These are phyloP conservation scores for Linepithema humile DNA, from an alignment of 1,140 invertebrate species.

Conservation along the genomic window DNA sequence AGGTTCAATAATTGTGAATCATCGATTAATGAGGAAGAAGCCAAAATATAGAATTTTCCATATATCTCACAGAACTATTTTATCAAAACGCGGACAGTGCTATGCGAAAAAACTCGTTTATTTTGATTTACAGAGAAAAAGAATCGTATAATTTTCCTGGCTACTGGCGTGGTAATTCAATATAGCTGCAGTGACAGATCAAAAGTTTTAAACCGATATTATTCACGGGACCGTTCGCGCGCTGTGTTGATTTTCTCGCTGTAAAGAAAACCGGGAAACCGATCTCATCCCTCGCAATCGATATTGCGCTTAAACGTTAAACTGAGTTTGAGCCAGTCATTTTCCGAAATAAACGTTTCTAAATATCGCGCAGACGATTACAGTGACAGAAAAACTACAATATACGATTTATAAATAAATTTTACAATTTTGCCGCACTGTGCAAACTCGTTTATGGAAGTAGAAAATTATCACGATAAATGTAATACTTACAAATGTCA, in stretches of 20 bases:
- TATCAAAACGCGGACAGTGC: background rate
- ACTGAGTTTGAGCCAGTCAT: background rate
- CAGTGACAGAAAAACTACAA: background rate
- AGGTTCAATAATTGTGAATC: background rate
- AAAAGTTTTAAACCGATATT: constrained; percentile 2
- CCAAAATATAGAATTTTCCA: background rate
- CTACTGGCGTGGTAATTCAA: too few species aligned
- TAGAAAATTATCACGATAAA: background rate
- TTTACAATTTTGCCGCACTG: background rate
- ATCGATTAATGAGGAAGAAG: background rate
- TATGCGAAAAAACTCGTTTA: background rate
- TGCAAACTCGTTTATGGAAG: background rate
- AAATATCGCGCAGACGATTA: background rate
- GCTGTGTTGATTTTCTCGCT: background rate
- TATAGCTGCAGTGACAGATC: background rate
- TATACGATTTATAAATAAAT: background rate
- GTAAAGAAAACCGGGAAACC: background rate
- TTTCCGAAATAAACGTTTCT: background rate
- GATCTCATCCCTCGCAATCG: background rate
- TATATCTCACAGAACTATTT: background rate
- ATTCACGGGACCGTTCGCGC: background rate
- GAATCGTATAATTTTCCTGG: background rate
- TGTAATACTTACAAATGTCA: background rate
- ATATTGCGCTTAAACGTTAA: background rate
- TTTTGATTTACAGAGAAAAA: background rate